Percentiles rank a stretch among this genome's conserved stretches.
Evolutionary conservation across 2,888 invertebrate genomes (phyloP).

Genomic region (Drosophila vallismaia): DNA sequence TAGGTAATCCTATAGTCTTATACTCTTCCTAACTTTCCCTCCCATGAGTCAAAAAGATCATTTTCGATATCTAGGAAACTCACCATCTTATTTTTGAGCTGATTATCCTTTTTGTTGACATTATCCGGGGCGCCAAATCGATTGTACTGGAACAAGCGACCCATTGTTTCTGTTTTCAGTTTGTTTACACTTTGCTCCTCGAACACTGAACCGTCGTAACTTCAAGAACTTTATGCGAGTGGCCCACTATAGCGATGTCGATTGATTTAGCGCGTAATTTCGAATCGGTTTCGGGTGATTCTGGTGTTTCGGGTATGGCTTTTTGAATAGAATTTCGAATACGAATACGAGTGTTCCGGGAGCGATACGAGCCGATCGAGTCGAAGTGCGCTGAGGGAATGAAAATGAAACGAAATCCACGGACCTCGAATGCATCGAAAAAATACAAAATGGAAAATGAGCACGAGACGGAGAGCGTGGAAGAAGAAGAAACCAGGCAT

Average conservation of each 20-base stretch:
- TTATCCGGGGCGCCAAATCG: constrained; percentile 75
- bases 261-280: constrained; percentile 32
- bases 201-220: constrained; percentile 49
- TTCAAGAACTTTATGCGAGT: constrained; percentile 18
- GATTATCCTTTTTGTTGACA: constrained; percentile 66
- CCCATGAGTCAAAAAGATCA: neutral
- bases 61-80: constrained; percentile 12
- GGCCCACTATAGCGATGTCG: constrained; percentile 16
- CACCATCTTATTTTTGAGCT: constrained; percentile 68
- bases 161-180: constrained; percentile 60
- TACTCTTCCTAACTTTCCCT: no score
- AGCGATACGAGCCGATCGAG: constrained; percentile 77
- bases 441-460: constrained; percentile 78
- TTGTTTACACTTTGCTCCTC: constrained; percentile 56
- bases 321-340: constrained; percentile 2
- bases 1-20: no score
- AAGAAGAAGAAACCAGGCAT: constrained; percentile 27
- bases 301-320: no score
- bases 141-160: constrained; percentile 81
- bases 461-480: constrained; percentile 60
- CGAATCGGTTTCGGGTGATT: constrained; percentile 23
- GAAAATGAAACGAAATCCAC: constrained; percentile 60
- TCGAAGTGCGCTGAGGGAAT: constrained; percentile 82
- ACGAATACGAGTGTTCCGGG: constrained; percentile 38
- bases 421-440: constrained; percentile 67